Percentiles rank a stretch among this genome's conserved stretches.
Conservation (phyloP, 2,797 vertebrate genomes). For the Chrosomus eos region DNA sequence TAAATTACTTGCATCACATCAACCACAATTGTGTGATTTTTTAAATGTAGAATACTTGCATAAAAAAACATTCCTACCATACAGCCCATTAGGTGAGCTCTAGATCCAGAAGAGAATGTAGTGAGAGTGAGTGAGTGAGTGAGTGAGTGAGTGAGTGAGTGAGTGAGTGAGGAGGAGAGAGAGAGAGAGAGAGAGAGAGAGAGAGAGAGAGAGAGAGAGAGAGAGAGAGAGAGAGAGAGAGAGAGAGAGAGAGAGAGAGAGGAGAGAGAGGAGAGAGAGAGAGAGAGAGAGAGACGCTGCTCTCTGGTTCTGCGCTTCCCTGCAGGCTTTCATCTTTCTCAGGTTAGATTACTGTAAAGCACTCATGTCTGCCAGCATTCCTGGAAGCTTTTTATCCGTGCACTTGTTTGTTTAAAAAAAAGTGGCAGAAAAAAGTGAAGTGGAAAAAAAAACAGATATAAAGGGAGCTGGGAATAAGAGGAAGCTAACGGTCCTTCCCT, state of each 20-base stretch:
- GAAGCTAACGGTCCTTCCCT: slow-evolving; percentile 21
- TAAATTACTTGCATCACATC: neutral
- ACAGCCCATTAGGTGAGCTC: neutral
- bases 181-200: neutral
- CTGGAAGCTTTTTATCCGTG: slow-evolving; percentile 80
- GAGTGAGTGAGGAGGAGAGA: no score
- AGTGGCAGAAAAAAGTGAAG: slow-evolving; percentile 20
- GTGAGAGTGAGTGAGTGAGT: no score
- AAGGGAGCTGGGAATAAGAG: slow-evolving; percentile 47
- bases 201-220: no score
- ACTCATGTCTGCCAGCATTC: slow-evolving; percentile 78
- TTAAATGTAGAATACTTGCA: neutral
- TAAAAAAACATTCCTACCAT: neutral
- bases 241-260: no score
- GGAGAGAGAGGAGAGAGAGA: neutral
- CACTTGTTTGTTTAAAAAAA: slow-evolving; percentile 70
- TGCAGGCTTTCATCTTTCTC: slow-evolving; percentile 75
- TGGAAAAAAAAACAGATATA: slow-evolving; percentile 56
- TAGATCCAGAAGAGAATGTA: neutral
- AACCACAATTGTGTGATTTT: neutral
- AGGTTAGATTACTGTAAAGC: slow-evolving; percentile 82
- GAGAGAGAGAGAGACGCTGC: slow-evolving; percentile 4
- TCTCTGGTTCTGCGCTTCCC: slow-evolving; percentile 57
- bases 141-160: neutral
- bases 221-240: no score